Evolutionary conservation across 1,140 invertebrate genomes (phyloP).

Genomic region (Calliphora vicina): DNA sequence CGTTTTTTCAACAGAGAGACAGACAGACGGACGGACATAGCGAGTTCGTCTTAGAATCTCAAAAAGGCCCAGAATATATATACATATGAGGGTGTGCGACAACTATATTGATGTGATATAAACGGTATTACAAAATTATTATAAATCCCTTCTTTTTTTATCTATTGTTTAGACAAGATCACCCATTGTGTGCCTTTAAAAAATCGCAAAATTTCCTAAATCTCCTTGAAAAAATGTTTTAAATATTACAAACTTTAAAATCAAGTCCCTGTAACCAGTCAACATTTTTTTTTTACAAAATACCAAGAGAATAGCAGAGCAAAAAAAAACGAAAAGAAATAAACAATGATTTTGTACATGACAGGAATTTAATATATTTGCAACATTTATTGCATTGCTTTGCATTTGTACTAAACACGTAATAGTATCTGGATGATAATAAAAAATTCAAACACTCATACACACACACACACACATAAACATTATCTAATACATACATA

Average conservation of each 20-base stretch:
- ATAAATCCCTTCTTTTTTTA: too few species aligned
- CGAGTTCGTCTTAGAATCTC: too few species aligned
- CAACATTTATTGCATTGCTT: constrained; percentile 37
- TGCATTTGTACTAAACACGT: constrained; percentile 24
- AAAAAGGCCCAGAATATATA: too few species aligned
- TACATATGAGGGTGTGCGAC: too few species aligned
- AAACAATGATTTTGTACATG: constrained; percentile 47
- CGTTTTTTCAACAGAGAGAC: too few species aligned
- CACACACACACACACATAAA: background rate
- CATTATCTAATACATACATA: background rate
- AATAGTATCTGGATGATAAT: background rate
- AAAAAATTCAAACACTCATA: background rate
- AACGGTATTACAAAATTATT: too few species aligned
- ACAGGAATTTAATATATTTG: constrained; percentile 55
- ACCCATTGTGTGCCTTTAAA: too few species aligned
- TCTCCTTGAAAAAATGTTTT: too few species aligned
- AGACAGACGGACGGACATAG: too few species aligned
- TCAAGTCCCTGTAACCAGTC: background rate
- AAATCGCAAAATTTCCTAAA: background rate
- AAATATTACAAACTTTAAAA: background rate
- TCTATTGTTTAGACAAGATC: too few species aligned
- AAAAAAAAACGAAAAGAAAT: background rate
- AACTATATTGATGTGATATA: too few species aligned
- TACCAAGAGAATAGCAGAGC: background rate
- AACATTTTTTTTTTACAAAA: background rate